Conservation (phyloP, 2,888 invertebrate genomes). For the Eupithecia exiguata region DNA sequence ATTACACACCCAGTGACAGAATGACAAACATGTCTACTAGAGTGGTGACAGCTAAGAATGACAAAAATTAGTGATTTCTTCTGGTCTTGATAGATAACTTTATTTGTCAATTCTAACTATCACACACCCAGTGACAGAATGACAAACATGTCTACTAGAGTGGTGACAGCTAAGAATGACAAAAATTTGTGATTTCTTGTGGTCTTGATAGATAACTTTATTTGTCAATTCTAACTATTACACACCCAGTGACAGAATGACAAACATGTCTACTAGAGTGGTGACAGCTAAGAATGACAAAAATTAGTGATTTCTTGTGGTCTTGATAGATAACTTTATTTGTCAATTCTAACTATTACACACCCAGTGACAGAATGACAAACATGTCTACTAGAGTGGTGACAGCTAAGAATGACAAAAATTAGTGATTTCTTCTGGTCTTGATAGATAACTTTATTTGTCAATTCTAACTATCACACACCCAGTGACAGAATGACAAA, state of each 20-base stretch:
- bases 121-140: slow-evolving; percentile 38
- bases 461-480: slow-evolving; percentile 14
- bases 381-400: slow-evolving; percentile 44
- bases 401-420: slow-evolving; percentile 8
- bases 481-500: slow-evolving; percentile 44
- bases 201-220: slow-evolving; percentile 2
- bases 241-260: slow-evolving; percentile 43
- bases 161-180: slow-evolving; percentile 30
- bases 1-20: too few species aligned
- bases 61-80: too few species aligned
- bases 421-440: neutral
- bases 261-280: slow-evolving; percentile 43
- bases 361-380: slow-evolving; percentile 43
- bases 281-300: slow-evolving; percentile 16
- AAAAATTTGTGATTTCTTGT: neutral
- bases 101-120: slow-evolving; percentile 9
- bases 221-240: slow-evolving; percentile 8
- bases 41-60: slow-evolving; percentile 30
- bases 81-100: too few species aligned
- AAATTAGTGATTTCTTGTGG: neutral
- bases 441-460: slow-evolving; percentile 6
- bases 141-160: slow-evolving; percentile 38
- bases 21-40: slow-evolving; percentile 38
- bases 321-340: neutral
- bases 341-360: slow-evolving; percentile 12